These are phyloP conservation scores for Heliconius cydno DNA, from an alignment of 2,888 invertebrate genomes.

Conservation along the genomic window DNA sequence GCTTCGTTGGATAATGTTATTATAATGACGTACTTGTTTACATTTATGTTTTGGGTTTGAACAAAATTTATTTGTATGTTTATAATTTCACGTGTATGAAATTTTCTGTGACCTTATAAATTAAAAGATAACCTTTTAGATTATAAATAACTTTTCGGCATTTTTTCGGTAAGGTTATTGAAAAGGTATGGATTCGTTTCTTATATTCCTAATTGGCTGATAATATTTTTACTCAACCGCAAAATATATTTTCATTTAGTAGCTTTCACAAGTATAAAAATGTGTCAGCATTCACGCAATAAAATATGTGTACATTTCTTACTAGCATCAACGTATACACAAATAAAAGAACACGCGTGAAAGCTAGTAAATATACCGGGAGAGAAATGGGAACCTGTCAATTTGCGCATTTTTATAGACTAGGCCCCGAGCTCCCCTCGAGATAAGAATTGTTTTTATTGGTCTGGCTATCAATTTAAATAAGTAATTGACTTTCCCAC, in stretches of 20 bases:
- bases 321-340: conserved; percentile 18
- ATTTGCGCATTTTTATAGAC: conserved; percentile 49
- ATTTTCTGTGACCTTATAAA: too few relatives aligned
- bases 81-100: not conserved
- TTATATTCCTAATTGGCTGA: not conserved
- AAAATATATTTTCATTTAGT: not conserved
- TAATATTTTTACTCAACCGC: not conserved
- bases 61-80: not conserved
- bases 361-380: conserved; percentile 31
- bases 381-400: conserved; percentile 38
- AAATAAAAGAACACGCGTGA: conserved; percentile 23
- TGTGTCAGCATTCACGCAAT: not conserved
- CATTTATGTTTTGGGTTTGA: not conserved
- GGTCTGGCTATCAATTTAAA: conserved; percentile 49
- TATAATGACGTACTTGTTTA: not conserved
- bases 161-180: too few relatives aligned
- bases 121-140: too few relatives aligned
- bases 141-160: not conserved
- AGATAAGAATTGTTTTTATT: conserved; percentile 48
- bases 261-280: not conserved
- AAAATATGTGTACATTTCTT: conserved; percentile 11
- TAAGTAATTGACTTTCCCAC: conserved; percentile 50
- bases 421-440: conserved; percentile 42
- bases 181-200: too few relatives aligned
- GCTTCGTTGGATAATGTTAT: not conserved